These are phyloP conservation scores for Caenorhabditis briggsae DNA, from an alignment of 1,140 invertebrate genomes.

Conservation along the genomic window DNA sequence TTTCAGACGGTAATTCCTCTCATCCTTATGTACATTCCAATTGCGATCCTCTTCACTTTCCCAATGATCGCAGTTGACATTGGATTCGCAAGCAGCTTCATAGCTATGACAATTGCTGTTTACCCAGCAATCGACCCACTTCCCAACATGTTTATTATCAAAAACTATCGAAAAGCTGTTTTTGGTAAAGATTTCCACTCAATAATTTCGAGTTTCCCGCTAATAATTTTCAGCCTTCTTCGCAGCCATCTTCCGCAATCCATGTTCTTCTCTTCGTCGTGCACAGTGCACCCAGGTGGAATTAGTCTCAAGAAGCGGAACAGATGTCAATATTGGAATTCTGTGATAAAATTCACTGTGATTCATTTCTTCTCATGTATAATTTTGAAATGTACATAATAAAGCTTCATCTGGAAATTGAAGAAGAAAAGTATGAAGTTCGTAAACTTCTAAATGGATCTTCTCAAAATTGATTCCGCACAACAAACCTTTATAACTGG, in stretches of 20 bases:
- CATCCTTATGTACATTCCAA: slow-evolving; percentile 6
- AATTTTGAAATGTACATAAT: too few species aligned
- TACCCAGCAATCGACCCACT: slow-evolving; percentile 26
- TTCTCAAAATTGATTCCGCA: too few species aligned
- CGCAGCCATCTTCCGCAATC: neutral
- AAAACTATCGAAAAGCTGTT: slow-evolving; percentile 29
- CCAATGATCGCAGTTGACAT: slow-evolving; percentile 35
- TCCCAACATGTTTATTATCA: slow-evolving; percentile 23
- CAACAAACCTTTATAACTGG: too few species aligned
- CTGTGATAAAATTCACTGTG: neutral
- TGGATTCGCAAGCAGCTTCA: slow-evolving; percentile 25
- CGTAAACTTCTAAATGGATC: too few species aligned
- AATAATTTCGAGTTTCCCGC: too few species aligned
- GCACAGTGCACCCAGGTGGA: slow-evolving; percentile 10
- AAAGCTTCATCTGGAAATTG: too few species aligned
- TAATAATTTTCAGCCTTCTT: slow-evolving; percentile 17
- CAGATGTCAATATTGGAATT: slow-evolving; percentile 1
- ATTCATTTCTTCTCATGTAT: neutral
- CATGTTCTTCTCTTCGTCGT: slow-evolving; percentile 13
- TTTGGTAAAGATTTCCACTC: slow-evolving; percentile 9
- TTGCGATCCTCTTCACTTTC: slow-evolving; percentile 29
- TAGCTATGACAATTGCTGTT: slow-evolving; percentile 39
- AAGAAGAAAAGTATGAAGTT: too few species aligned
- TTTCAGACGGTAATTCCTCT: slow-evolving; percentile 10
- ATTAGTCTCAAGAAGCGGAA: slow-evolving; percentile 11